Percentiles rank a stretch among this genome's conserved stretches.
Conservation (phyloP, 1,140 invertebrate genomes). For the Lerema accius region DNA sequence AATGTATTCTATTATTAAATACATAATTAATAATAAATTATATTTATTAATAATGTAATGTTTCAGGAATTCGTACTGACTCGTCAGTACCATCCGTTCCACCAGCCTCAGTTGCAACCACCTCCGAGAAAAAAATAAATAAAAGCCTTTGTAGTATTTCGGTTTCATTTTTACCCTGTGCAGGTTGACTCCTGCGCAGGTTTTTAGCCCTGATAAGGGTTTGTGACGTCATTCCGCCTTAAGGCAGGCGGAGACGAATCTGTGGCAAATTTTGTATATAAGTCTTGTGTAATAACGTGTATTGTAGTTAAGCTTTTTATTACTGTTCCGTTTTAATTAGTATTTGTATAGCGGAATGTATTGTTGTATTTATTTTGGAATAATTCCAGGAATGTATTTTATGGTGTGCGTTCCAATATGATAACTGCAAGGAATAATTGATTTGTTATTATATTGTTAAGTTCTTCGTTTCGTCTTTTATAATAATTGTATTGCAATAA, state of each 20-base stretch:
- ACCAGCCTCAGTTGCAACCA: conserved; percentile 67
- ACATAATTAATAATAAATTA: too few relatives aligned
- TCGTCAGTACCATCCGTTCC: conserved; percentile 71
- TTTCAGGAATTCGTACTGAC: conserved; percentile 65
- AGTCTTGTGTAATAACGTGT: conserved; percentile 24
- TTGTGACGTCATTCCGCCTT: conserved; percentile 7
- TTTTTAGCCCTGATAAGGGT: conserved; percentile 33
- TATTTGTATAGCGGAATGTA: conserved; percentile 18
- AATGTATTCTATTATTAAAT: too few relatives aligned
- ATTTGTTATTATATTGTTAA: not conserved
- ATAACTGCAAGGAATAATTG: not conserved
- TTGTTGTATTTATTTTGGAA: not conserved
- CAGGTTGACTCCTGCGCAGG: conserved; percentile 59
- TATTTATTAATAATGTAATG: not conserved
- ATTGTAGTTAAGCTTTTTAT: conserved; percentile 16
- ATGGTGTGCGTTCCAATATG: not conserved
- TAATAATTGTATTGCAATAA: too few relatives aligned
- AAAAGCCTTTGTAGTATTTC: conserved; percentile 37
- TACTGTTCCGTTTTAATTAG: conserved; percentile 1
- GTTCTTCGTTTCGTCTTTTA: not conserved
- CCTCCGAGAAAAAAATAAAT: conserved; percentile 61
- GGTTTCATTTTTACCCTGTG: conserved; percentile 48
- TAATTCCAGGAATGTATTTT: too few relatives aligned
- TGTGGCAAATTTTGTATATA: conserved; percentile 34
- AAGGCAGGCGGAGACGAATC: conserved; percentile 18